A percentile compares a stretch with the other conserved stretches of the same genome.
These are phyloP conservation scores for Parascotia fuliginaria DNA, from an alignment of 2,888 invertebrate genomes.

Conservation along the genomic window DNA sequence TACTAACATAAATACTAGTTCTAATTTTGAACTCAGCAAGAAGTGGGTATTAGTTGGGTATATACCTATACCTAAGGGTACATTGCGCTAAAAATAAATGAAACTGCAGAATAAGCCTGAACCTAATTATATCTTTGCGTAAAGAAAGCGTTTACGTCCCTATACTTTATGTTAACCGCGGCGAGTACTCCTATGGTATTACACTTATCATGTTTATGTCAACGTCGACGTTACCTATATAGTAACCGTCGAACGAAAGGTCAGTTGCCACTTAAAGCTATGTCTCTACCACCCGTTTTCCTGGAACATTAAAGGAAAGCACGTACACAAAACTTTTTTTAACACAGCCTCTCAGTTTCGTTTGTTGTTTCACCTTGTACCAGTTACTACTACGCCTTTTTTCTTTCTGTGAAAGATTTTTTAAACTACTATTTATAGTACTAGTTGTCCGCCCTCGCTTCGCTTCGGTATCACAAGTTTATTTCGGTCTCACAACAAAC, in stretches of 20 bases:
- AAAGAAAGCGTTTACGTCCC: conserved; percentile 6
- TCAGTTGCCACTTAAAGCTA: neutral
- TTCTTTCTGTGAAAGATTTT: no score
- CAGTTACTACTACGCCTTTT: no score
- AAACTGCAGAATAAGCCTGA: neutral
- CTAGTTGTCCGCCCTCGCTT: no score
- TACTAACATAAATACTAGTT: neutral
- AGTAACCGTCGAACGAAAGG: neutral
- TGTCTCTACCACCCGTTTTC: no score
- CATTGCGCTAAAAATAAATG: neutral
- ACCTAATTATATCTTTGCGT: conserved; percentile 21
- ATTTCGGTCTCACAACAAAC: no score
- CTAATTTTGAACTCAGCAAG: neutral
- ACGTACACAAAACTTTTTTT: no score
- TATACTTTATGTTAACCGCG: neutral
- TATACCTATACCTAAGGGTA: no score
- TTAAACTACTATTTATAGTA: no score
- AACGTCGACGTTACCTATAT: neutral
- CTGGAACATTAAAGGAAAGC: neutral
- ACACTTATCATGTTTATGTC: conserved; percentile 6
- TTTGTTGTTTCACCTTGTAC: no score
- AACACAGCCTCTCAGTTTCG: no score
- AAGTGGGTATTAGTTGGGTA: neutral
- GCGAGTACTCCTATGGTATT: neutral
- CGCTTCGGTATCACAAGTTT: no score